Evolutionary conservation across 2,888 invertebrate genomes (phyloP).

Genomic region (Ceriagrion tenellum): DNA sequence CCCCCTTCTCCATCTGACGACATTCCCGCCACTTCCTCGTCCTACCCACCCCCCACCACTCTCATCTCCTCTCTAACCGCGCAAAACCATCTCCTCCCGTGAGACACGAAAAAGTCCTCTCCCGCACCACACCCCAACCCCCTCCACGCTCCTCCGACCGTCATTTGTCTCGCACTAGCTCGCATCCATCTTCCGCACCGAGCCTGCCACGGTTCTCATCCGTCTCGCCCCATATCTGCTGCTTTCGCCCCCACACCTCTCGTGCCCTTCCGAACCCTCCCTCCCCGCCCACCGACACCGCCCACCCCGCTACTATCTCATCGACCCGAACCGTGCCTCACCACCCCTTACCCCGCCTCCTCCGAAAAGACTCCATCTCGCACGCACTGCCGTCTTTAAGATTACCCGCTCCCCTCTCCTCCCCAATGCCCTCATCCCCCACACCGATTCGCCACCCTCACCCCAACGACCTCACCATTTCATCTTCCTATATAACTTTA

Average conservation of each 20-base stretch:
- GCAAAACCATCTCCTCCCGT: constrained; percentile 60
- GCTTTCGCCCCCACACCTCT: constrained; percentile 1
- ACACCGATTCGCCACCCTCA: not conserved
- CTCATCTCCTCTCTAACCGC: constrained; percentile 45
- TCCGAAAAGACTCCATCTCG: not conserved
- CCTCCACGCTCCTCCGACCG: constrained; percentile 43
- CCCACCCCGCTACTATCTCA: not conserved
- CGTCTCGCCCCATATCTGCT: constrained; percentile 64
- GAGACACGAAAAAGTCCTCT: constrained; percentile 65
- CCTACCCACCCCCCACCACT: not conserved
- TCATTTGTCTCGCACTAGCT: constrained; percentile 66
- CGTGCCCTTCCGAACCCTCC: not conserved
- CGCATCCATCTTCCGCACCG: constrained; percentile 65
- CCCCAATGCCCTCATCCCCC: not conserved
- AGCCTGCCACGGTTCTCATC: constrained; percentile 60
- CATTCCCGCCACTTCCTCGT: constrained; percentile 10
- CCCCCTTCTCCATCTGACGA: constrained; percentile 19
- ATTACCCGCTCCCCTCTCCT: not conserved
- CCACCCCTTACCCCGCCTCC: not conserved
- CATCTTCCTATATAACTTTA: not conserved
- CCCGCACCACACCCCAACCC: not conserved
- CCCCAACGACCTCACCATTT: not conserved
- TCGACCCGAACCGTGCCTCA: not conserved
- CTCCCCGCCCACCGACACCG: not conserved
- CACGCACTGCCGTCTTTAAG: constrained; percentile 14